Evolutionary conservation across 2,888 invertebrate genomes (phyloP), one percentile per base, ranked within the genome.

Genomic region (Deilephila elpenor): DNA sequence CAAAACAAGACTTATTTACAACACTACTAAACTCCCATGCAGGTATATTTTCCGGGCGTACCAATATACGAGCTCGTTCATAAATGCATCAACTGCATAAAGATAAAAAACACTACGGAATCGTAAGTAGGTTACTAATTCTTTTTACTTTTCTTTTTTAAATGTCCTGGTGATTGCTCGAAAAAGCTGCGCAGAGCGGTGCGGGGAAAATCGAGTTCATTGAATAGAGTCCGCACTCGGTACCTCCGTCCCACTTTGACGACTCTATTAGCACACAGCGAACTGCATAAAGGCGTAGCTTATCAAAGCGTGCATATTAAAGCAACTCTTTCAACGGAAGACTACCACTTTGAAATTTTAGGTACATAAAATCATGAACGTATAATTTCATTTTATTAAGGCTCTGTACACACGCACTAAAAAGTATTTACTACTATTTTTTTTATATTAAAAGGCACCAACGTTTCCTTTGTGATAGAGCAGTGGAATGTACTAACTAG

Each of bases 231-330:
- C 75, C 74, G 76, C 79, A 76, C 77, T 79, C 75, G 67, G 76
- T 76, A 83, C 78, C 81, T 80, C 80, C 81, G 83, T 80, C 81
- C 82, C 82, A 82, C 85, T 87, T 86, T 80, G 81, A 80, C 79
- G 82, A 81, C 78, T 86, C 82, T 88, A 84, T 87, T 86, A 87
- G 83, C 83, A 78, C 84, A 81, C 81, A 79, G 78, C 78, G 78
- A 78, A 77, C 79, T 80, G 84, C 83, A 89, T 84, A 87, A 86
- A 90, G 84, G 86, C 84, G 84, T 79, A 85, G 84, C 79, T 84
- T 85, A 86, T 88, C 86, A 88, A 89, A 89, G 89, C 84, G 81
- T 77, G 84, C 88, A 88, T 88, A 86, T 87, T 88, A 85, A 88
- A 88, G 83, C 81, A 80, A 81, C 84, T 79, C 78, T 84, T 86